phyloP scores from a whole-genome alignment of 2,888 invertebrate genomes.

The Netelia virgata region DNA sequence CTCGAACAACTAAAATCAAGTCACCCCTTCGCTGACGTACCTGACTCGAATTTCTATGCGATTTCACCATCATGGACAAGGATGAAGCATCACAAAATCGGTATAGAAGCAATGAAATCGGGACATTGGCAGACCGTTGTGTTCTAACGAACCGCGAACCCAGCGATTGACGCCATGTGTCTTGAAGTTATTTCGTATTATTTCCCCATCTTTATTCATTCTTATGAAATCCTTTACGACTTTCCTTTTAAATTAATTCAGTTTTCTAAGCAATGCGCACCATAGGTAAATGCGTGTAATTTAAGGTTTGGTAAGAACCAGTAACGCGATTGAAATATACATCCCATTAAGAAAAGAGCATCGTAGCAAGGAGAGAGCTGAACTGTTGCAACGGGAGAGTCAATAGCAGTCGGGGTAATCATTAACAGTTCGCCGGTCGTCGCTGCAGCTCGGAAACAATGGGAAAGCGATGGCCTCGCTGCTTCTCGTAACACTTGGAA shows the following conservation, averaged over 20 bases:
- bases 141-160: constrained; percentile 64
- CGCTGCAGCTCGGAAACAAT: constrained; percentile 44
- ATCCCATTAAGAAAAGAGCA: constrained; percentile 18
- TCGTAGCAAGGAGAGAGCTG: neutral
- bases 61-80: neutral
- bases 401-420: constrained; percentile 31
- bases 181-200: constrained; percentile 30
- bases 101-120: constrained; percentile 1
- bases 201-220: constrained; percentile 38
- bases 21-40: constrained; percentile 44
- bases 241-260: neutral
- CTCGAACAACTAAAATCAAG: constrained; percentile 68
- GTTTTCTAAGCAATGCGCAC: neutral
- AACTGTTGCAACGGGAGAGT: constrained; percentile 10
- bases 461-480: constrained; percentile 19
- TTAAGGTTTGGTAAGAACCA: neutral
- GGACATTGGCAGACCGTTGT: constrained; percentile 60
- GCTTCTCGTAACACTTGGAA: constrained; percentile 20
- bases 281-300: neutral
- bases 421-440: constrained; percentile 54
- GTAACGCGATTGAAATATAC: neutral
- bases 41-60: constrained; percentile 68
- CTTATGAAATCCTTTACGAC: no score
- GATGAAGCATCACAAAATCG: neutral
- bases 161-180: constrained; percentile 22